Conservation (phyloP, 2,797 vertebrate genomes). For the Percopsis omiscomaycus region DNA sequence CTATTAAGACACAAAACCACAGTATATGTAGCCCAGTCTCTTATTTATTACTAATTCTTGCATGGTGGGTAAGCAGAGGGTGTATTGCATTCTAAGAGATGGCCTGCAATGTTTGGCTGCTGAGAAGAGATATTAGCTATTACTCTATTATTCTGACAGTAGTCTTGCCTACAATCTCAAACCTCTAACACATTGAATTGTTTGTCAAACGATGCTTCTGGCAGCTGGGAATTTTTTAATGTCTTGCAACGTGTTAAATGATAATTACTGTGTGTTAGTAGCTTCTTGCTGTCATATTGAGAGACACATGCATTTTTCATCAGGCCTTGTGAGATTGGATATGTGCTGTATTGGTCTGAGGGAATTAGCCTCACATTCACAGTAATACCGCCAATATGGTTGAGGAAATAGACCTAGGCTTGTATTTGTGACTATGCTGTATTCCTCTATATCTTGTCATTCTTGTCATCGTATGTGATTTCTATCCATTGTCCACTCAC, state of each 20-base stretch:
- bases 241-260: slow-evolving; percentile 25
- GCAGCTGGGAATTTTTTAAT: slow-evolving; percentile 5
- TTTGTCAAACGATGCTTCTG: slow-evolving; percentile 12
- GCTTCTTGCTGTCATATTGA: slow-evolving; percentile 21
- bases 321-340: slow-evolving; percentile 29
- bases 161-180: neutral
- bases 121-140: neutral
- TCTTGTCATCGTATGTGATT: neutral
- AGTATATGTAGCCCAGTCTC: neutral
- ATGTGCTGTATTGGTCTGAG: slow-evolving; percentile 22
- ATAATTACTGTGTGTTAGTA: slow-evolving; percentile 31
- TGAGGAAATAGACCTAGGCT: slow-evolving; percentile 8
- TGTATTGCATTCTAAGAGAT: slow-evolving; percentile 2
- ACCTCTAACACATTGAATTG: neutral
- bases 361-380: slow-evolving; percentile 29
- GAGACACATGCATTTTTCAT: slow-evolving; percentile 46
- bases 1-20: neutral
- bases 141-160: neutral
- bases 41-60: slow-evolving; percentile 3
- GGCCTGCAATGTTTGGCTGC: neutral
- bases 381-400: slow-evolving; percentile 13
- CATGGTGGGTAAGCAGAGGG: slow-evolving; percentile 2
- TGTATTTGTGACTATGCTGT: neutral
- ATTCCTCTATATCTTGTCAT: slow-evolving; percentile 18
- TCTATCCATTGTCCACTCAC: no score